phyloP scores from a whole-genome alignment of 2,797 vertebrate genomes.

The Onychomys arenicola region DNA sequence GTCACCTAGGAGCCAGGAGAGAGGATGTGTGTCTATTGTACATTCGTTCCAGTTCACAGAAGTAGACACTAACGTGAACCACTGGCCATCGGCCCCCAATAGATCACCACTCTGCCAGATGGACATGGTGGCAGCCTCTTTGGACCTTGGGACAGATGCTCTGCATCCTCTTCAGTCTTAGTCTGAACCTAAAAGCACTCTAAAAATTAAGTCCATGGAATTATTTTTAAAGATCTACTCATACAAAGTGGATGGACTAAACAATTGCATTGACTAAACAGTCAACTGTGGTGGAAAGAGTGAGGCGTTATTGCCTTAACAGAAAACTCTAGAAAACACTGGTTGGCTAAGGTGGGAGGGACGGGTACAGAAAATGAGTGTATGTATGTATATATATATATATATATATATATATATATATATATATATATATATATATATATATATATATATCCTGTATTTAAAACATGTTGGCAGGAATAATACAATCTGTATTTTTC shows the following conservation, averaged over 20 bases:
- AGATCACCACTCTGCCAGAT: background rate
- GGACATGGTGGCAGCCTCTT: fast-evolving
- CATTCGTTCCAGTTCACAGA: background rate
- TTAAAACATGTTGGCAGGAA: background rate
- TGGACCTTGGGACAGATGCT: background rate
- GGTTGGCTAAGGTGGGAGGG: background rate
- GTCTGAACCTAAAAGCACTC: slow-evolving; percentile 9
- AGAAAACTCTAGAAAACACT: background rate
- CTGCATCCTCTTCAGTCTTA: background rate
- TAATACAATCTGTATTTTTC: background rate
- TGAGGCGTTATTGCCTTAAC: background rate
- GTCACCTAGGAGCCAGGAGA: background rate
- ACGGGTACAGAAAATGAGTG: background rate
- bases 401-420: too few relatives aligned
- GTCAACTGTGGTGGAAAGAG: background rate
- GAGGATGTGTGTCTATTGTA: background rate
- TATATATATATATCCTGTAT: background rate
- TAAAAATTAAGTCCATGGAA: background rate
- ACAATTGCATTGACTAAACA: background rate
- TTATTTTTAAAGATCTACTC: background rate
- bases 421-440: too few relatives aligned
- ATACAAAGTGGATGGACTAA: background rate
- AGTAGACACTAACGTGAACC: background rate
- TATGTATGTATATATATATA: too few relatives aligned
- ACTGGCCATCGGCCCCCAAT: background rate